Evolutionary conservation across 2,888 invertebrate genomes (phyloP), one percentile per base, ranked within the genome.

Genomic region (Eilema griseolum): DNA sequence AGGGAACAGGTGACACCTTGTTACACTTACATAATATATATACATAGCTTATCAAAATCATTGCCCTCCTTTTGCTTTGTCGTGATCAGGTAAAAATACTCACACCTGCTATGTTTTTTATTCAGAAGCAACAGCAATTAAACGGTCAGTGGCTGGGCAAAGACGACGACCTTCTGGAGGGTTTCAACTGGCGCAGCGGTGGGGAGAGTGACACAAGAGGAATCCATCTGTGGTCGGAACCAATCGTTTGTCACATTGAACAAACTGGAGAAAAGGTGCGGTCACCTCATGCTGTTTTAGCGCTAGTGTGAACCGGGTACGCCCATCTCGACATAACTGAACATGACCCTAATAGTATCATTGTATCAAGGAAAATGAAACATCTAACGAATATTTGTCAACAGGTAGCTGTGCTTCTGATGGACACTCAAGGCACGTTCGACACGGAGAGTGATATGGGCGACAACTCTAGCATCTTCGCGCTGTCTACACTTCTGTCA

Each of bases 391-490:
- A 28, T 20, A 26, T 28, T 59, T 59, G 24, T 23, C 14, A 26
- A 46, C 90, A 97, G 97, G 96, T 98, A 68, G 98, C 98, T 70
- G 97, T 98, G 52, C 96, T 99, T 78, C 92, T 99, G 84, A 96
- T 99, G 83, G 96, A 99, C 90, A 99, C 99, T n/a, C 99, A 99
- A 93, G 98, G 99, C 75, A 98, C 98, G 61, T 99, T 99, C 95
- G 99, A 99, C 95, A 98, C 98, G 89, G 99, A 98, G 91, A 98
- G 98, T 79, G 99, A 99, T 14, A 98, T 99, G 31, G 97, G 98
- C 75, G 99, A 99, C 91, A 99, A 98, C 94, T 99, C 99, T 46
- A 99, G 98, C 12, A 81, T 85, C 61, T 86, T 84, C 65, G 85
- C 85, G 8, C 75, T 99, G 28, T 98, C 98, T 90, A 99, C 99